phyloP scores from a whole-genome alignment of 1,140 invertebrate species.

The Ceratitis capitata region DNA sequence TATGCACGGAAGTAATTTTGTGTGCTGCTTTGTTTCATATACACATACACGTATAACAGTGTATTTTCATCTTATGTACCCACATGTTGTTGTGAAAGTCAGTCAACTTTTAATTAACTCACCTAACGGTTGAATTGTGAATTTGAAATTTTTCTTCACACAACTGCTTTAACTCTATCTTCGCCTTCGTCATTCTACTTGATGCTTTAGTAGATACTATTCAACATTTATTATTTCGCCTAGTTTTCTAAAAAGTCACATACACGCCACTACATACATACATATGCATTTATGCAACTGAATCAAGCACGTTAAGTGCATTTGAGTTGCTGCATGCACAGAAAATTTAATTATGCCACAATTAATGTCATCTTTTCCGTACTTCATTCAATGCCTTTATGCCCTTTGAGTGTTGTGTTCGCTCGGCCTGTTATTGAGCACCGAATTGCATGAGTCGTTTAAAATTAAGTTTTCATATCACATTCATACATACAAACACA shows the following conservation, averaged over 20 bases:
- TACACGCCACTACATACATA: neutral
- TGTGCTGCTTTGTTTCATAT: neutral
- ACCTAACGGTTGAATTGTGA: conserved; percentile 16
- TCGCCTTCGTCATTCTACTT: neutral
- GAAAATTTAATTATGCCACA: conserved; percentile 37
- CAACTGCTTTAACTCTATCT: neutral
- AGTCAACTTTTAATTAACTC: conserved; percentile 30
- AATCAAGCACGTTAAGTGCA: neutral
- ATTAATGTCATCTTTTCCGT: conserved; percentile 9
- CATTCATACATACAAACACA: neutral
- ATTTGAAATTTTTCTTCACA: neutral
- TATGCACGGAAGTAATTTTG: too few species aligned
- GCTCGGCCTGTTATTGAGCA: neutral
- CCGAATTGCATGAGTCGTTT: neutral
- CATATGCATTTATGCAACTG: neutral
- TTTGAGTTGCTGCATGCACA: neutral
- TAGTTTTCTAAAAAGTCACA: neutral
- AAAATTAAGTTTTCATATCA: neutral
- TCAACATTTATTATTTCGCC: neutral
- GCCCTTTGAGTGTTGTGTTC: neutral
- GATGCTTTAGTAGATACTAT: neutral
- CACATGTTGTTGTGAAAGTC: conserved; percentile 26
- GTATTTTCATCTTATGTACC: neutral
- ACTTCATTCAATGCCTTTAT: neutral
- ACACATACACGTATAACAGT: neutral